phyloP scores from a whole-genome alignment of 2,113 vertebrate species.

The Cygnus buccinator region DNA sequence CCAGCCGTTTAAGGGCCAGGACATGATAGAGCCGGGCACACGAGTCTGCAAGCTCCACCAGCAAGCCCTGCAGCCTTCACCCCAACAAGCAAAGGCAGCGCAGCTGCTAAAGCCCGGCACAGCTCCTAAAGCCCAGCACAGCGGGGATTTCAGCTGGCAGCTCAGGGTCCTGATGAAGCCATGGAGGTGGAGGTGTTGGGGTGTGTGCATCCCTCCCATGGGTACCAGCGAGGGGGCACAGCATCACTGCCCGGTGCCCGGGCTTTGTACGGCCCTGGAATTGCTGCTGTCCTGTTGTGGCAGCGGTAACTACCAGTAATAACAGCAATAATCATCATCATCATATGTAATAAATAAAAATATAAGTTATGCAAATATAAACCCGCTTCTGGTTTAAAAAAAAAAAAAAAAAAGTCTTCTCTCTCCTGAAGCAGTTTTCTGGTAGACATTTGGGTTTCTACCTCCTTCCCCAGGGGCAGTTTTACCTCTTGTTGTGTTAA shows the following conservation, averaged over 20 bases:
- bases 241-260: background rate
- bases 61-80: background rate
- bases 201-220: no score
- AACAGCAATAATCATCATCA: no score
- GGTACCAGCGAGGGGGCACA: no score
- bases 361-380: background rate
- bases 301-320: background rate
- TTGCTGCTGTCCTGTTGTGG: background rate
- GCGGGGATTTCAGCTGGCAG: background rate
- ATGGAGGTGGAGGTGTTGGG: fast-evolving
- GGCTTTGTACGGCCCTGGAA: background rate
- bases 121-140: background rate
- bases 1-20: background rate
- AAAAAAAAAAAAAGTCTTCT: background rate
- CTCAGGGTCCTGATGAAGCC: background rate
- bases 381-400: background rate
- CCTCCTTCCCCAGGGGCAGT: fast-evolving
- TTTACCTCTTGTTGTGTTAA: background rate
- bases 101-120: background rate
- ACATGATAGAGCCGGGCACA: fast-evolving
- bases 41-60: no score
- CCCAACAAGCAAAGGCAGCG: background rate
- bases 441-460: background rate
- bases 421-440: background rate
- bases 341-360: background rate